These are phyloP conservation scores for Nannoperca obscura DNA, from an alignment of 2,797 vertebrate genomes.

Conservation along the genomic window DNA sequence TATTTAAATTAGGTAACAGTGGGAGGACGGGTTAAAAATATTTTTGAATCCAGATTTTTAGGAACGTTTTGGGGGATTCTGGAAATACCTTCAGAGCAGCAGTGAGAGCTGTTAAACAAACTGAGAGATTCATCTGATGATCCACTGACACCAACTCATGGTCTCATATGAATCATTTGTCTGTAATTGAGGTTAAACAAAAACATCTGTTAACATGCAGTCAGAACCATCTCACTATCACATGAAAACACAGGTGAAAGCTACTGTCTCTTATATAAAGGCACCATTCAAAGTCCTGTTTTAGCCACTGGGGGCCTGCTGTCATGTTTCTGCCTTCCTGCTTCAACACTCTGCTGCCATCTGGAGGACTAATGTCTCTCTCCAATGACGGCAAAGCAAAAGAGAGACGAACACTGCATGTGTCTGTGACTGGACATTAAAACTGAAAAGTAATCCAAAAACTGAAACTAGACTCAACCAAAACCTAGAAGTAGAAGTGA, in stretches of 20 bases:
- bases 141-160: neutral
- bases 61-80: neutral
- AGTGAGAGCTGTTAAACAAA: no score
- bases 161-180: neutral
- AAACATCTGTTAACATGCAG: neutral
- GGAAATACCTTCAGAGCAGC: neutral
- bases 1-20: neutral
- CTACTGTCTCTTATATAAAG: neutral
- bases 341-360: constrained; percentile 69
- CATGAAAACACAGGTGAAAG: neutral
- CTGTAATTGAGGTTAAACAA: neutral
- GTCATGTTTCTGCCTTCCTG: neutral
- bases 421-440: neutral
- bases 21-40: neutral
- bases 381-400: neutral
- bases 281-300: neutral
- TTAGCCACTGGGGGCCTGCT: neutral
- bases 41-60: neutral
- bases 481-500: neutral
- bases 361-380: constrained; percentile 54
- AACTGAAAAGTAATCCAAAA: neutral
- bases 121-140: neutral
- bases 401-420: neutral
- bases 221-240: neutral
- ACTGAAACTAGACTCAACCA: neutral